Evolutionary conservation across 2,113 vertebrate genomes (phyloP), one percentile per base, ranked within the genome.

Genomic region (Budorcas taxicolor): DNA sequence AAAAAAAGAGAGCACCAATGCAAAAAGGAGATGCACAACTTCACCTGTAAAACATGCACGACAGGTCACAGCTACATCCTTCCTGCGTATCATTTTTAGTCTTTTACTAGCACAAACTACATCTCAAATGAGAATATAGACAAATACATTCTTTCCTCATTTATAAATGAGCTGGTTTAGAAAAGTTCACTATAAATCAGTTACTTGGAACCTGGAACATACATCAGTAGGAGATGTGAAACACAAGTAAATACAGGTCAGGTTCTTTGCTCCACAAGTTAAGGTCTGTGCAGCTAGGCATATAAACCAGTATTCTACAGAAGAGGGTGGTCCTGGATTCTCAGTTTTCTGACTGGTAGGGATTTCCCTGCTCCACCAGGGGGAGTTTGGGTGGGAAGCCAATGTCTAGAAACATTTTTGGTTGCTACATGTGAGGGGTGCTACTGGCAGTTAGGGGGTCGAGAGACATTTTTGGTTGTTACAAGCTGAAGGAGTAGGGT

Each of bases 21-120:
- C 13, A 95, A 83, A 97, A 78, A 94, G 27, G 23, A 91, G 6
- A 87, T 12, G n/a, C 8, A 91, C 25, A 91, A 86, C 5, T 78
- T 86, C 12, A 58, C 47, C 55, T 91, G 67, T 36, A 91, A 97
- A 91, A 92, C 17, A 83, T 3, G 3, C 36, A 21, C 57, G 52
- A 90, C 16, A 60, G 57, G n/a, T 53, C 64, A 93, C 33, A 95
- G 67, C 40, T 53, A 40, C 9, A 40, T 87, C 19, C 50, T 71
- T 86, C 82, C 47, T 87, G 25, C 1, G 23, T 16, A 40, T 55
- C 36, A 47, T 21, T 29, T 93, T 91, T 40, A 74, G 15, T 29
- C 55, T 96, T 29, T 83, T 33, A n/a, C 8, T 81, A 90, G 43
- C 33, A 16, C 13, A 43, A 1, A 87, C 6, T 57, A 6, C 67